These are phyloP conservation scores for Sinosuthora webbiana DNA, from an alignment of 2,113 vertebrate genomes.

Conservation along the genomic window DNA sequence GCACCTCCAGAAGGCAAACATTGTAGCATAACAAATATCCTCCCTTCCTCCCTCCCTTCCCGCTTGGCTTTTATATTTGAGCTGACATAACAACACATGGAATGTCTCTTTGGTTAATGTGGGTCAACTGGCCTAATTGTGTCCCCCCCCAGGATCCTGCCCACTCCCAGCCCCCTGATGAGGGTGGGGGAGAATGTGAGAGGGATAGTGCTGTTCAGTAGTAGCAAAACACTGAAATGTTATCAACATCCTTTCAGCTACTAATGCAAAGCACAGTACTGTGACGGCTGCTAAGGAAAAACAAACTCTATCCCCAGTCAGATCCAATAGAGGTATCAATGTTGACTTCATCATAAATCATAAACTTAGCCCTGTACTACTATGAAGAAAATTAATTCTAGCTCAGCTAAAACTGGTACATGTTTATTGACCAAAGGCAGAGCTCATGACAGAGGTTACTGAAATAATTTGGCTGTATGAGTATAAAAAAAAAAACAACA, in stretches of 20 bases:
- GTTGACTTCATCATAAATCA: not conserved
- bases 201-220: not conserved
- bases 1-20: not conserved
- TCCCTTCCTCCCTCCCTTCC: no score
- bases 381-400: not conserved
- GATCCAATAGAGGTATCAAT: not conserved
- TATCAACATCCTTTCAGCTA: not conserved
- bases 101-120: not conserved
- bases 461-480: not conserved
- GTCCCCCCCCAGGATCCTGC: not conserved
- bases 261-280: not conserved
- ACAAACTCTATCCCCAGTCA: not conserved
- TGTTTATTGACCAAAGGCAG: not conserved
- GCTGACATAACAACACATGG: fast-evolving
- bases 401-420: not conserved
- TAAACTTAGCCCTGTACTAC: not conserved
- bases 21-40: not conserved
- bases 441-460: not conserved
- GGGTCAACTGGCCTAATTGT: not conserved
- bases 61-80: not conserved
- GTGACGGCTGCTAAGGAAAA: not conserved
- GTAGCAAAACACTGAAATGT: not conserved
- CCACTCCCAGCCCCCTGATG: not conserved
- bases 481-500: not conserved
- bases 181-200: not conserved